These are phyloP conservation scores for Pristis pectinata DNA, from an alignment of 2,797 vertebrate species.

Conservation along the genomic window DNA sequence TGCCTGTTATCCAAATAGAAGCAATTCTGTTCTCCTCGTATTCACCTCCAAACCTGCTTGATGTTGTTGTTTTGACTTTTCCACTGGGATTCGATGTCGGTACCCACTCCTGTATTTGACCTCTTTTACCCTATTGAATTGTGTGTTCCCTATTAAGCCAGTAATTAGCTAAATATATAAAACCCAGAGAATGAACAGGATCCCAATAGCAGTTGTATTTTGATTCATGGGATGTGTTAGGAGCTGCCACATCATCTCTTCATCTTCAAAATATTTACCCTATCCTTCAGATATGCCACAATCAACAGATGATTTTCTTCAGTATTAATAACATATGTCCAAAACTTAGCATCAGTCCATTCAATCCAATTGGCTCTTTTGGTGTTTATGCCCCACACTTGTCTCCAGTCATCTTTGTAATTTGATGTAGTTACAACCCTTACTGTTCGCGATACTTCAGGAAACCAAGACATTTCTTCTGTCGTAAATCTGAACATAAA, in stretches of 20 bases:
- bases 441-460: background rate
- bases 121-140: background rate
- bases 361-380: background rate
- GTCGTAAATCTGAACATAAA: background rate
- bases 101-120: background rate
- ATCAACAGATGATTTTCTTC: background rate
- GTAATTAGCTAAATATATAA: background rate
- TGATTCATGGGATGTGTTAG: background rate
- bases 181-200: background rate
- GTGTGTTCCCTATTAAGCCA: background rate
- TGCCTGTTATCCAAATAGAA: background rate
- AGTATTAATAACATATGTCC: background rate
- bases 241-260: background rate
- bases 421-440: background rate
- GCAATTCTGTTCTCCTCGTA: background rate
- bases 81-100: background rate
- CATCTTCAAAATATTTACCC: background rate
- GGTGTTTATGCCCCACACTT: background rate
- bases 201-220: background rate
- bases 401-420: background rate
- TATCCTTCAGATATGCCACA: background rate
- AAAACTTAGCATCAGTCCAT: background rate
- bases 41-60: background rate
- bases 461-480: background rate
- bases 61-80: background rate